Base-by-base conservation (phyloP, 1,140 invertebrate species). In the Orussus abietinus region DNA sequence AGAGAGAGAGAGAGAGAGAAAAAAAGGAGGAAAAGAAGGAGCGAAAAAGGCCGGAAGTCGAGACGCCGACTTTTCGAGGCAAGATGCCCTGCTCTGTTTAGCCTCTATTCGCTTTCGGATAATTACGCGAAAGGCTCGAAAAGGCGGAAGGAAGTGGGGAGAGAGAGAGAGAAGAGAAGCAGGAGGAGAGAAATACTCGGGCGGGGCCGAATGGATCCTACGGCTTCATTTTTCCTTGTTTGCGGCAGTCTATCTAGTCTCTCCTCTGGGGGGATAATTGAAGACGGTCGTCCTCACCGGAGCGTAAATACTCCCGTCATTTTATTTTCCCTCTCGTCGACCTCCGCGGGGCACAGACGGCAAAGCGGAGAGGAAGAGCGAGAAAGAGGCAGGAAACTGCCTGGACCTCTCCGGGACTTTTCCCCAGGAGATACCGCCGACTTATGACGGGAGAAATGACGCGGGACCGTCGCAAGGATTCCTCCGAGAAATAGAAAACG, bases 291-390 rank as follows among this genome's bases (percentile, higher is more conserved):
- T 41, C 33, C 28, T 42, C 50, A 40, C 40, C 40, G 44, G 41
- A 56, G 40, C 37, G 48, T 47, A 56, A 56, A 49, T 58, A 51
- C 19, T 17, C 38, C 22, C 38, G 45, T 45, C 42, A 42, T 49
- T 46, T 53, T 46, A 47, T 49, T 46, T 41, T 26, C 34, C 32
- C 43, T 43, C 26, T 34, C 37, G 3, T 17, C 13, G n/a, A n/a
- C n/a, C n/a, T n/a, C n/a, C n/a, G n/a, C n/a, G n/a, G n/a, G n/a
- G n/a, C n/a, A n/a, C n/a, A n/a, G n/a, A n/a, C n/a, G n/a, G n/a
- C n/a, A n/a, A n/a, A n/a, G n/a, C n/a, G n/a, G n/a, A n/a, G n/a
- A n/a, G n/a, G n/a, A n/a, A n/a, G n/a, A n/a, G n/a, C n/a, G n/a
- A n/a, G n/a, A n/a, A n/a, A n/a, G n/a, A n/a, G n/a, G n/a, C n/a